These are phyloP conservation scores for Archips xylosteana DNA, from an alignment of 2,888 invertebrate genomes.

Conservation along the genomic window DNA sequence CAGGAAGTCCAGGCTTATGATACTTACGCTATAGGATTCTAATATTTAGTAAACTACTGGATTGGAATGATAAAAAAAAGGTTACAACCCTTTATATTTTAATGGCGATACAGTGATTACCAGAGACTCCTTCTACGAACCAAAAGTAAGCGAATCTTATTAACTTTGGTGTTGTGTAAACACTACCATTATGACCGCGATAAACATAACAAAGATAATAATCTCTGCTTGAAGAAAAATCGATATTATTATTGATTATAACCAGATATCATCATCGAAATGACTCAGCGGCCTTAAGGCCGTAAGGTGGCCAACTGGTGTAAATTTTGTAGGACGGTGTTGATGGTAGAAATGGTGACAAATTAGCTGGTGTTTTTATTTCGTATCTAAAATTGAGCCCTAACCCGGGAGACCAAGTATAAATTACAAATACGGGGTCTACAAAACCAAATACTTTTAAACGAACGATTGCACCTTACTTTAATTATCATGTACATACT, in stretches of 20 bases:
- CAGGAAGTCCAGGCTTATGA: too few relatives aligned
- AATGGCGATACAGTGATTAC: neutral
- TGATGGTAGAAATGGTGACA: neutral
- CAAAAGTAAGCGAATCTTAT: neutral
- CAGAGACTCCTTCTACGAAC: neutral
- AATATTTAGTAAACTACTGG: too few relatives aligned
- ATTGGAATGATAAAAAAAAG: too few relatives aligned
- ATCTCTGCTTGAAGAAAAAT: constrained; percentile 37
- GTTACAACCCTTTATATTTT: neutral
- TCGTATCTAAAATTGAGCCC: neutral
- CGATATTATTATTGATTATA: constrained; percentile 44
- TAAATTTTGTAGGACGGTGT: neutral
- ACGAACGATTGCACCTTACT: too few relatives aligned
- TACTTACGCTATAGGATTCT: too few relatives aligned
- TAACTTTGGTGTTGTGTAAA: constrained; percentile 38
- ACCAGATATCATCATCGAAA: constrained; percentile 45
- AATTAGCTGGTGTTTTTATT: neutral
- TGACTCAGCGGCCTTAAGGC: constrained; percentile 41
- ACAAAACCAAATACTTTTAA: too few relatives aligned
- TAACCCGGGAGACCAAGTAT: too few relatives aligned
- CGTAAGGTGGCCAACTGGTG: constrained; percentile 34
- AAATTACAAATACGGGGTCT: too few relatives aligned
- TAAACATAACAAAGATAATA: constrained; percentile 42
- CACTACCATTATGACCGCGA: constrained; percentile 35
- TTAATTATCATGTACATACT: too few relatives aligned